Conservation (phyloP, 2,888 invertebrate species). For the Hirtodrosophila alboralis region DNA sequence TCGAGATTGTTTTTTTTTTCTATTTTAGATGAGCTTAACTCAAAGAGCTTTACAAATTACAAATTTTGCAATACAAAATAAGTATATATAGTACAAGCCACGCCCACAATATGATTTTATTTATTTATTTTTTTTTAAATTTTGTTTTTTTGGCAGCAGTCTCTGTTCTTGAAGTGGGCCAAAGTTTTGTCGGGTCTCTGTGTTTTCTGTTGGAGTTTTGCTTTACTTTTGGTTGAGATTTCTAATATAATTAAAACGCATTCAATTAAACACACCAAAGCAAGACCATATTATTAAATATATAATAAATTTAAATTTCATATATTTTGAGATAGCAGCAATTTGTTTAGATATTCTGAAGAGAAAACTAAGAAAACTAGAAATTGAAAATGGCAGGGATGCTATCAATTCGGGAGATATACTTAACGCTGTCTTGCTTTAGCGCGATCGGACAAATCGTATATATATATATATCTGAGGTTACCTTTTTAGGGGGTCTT, state of each 20-base stretch:
- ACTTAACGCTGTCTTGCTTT: conserved; percentile 25
- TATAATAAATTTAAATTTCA: conserved; percentile 16
- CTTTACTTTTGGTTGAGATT: conserved; percentile 72
- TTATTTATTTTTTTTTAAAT: neutral
- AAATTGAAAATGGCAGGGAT: neutral
- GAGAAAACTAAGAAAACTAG: neutral
- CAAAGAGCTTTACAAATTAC: conserved; percentile 52
- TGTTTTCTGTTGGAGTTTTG: conserved; percentile 32
- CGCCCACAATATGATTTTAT: conserved; percentile 30
- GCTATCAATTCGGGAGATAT: conserved; percentile 28
- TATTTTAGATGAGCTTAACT: conserved; percentile 14
- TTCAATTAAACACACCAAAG: conserved; percentile 77
- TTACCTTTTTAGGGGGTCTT: conserved; percentile 10
- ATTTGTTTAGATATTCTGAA: too few species aligned
- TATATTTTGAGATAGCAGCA: conserved; percentile 21
- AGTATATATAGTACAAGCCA: conserved; percentile 54
- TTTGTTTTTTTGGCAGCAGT: conserved; percentile 37
- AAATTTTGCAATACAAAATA: conserved; percentile 66
- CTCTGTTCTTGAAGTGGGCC: conserved; percentile 17
- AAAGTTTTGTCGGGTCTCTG: conserved; percentile 20
- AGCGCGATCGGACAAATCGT: conserved; percentile 32
- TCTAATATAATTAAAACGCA: conserved; percentile 73
- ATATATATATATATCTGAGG: conserved; percentile 14
- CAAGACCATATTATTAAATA: conserved; percentile 42
- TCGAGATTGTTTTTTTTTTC: conserved; percentile 7